Conservation (phyloP, 2,113 vertebrate species). For the Callospermophilus lateralis region DNA sequence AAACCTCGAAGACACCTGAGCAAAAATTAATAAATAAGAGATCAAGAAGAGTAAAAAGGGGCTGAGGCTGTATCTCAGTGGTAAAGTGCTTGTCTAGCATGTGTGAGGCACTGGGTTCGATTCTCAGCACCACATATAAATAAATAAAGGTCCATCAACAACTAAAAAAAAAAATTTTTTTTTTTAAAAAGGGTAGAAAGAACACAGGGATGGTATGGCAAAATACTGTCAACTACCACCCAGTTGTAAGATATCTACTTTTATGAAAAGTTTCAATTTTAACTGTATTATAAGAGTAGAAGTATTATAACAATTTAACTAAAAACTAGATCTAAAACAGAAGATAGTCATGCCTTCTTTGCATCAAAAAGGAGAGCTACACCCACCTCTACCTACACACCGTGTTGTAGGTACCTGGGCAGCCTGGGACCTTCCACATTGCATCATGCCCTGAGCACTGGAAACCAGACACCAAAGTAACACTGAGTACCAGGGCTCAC, state of each 20-base stretch:
- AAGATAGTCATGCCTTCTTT: background rate
- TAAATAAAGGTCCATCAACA: no score
- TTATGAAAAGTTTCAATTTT: no score
- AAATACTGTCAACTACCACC: background rate
- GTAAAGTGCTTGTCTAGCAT: no score
- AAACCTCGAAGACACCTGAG: background rate
- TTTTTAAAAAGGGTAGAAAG: background rate
- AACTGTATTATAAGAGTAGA: no score
- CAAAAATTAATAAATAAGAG: background rate
- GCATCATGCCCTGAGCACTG: background rate
- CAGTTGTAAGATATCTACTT: background rate
- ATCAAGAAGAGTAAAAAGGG: background rate
- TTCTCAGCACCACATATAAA: no score
- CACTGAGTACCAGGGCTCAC: background rate
- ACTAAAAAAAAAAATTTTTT: no score
- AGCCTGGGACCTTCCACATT: no score
- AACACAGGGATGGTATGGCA: background rate
- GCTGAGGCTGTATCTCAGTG: no score
- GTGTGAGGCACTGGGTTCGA: no score
- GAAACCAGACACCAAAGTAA: background rate
- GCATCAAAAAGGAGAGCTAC: background rate
- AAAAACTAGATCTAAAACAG: background rate
- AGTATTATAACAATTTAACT: background rate
- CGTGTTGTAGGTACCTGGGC: no score
- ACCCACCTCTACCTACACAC: background rate